These are phyloP conservation scores for Glaucidium brasilianum DNA, from an alignment of 2,113 vertebrate genomes.

Conservation along the genomic window DNA sequence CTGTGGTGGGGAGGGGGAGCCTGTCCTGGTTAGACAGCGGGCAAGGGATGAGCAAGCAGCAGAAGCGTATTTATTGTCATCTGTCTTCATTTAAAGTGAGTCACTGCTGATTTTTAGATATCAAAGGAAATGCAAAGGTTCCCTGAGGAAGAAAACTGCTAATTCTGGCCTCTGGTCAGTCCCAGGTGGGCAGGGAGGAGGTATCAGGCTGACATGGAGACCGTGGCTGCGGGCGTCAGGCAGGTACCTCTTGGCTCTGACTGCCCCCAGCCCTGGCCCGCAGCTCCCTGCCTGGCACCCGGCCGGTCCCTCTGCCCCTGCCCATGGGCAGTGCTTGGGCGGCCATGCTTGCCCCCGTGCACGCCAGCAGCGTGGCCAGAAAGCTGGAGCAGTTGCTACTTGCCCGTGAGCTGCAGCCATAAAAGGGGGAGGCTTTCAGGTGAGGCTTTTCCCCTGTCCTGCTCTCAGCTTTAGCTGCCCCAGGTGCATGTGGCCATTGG, in stretches of 20 bases:
- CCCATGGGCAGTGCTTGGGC: not conserved
- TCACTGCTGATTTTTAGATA: not conserved
- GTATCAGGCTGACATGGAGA: not conserved
- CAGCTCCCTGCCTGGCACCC: not conserved
- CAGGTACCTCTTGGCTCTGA: not conserved
- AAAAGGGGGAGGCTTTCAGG: not conserved
- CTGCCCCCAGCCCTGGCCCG: not conserved
- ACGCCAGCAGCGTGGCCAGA: not conserved
- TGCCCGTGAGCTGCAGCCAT: not conserved
- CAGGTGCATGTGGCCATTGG: not conserved
- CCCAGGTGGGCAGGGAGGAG: not conserved
- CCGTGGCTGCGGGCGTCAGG: fast-evolving
- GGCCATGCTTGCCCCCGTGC: fast-evolving
- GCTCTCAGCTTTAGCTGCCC: not conserved
- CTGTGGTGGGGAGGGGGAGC: not conserved
- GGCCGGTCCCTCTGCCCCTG: not conserved
- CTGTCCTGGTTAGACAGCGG: not conserved
- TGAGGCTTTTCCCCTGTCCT: too few species aligned
- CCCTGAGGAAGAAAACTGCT: not conserved
- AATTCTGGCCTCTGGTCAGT: not conserved
- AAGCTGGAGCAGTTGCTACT: not conserved
- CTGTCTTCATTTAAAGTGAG: not conserved
- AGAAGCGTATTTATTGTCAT: not conserved
- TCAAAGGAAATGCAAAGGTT: not conserved
- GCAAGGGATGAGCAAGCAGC: not conserved